These are phyloP conservation scores for Petromus typicus DNA, from an alignment of 2,113 vertebrate species.

Conservation along the genomic window DNA sequence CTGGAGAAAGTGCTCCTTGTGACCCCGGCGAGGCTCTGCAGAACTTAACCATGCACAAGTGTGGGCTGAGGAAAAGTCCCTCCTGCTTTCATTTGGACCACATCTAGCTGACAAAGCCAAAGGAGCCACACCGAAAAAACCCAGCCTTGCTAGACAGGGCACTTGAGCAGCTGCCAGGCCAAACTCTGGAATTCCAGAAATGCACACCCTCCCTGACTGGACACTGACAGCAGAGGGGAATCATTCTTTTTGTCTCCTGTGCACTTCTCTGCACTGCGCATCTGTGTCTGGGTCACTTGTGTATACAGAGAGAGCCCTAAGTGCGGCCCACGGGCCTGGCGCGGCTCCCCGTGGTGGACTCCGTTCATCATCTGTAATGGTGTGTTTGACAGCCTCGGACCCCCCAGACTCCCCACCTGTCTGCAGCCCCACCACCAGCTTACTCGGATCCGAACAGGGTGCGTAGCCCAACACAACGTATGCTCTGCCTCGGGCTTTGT, in stretches of 20 bases:
- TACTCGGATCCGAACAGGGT: neutral
- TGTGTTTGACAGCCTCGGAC: neutral
- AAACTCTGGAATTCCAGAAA: slow-evolving; percentile 47
- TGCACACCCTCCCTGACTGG: neutral
- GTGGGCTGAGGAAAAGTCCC: neutral
- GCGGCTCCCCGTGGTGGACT: neutral
- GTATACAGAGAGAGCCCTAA: neutral
- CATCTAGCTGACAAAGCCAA: slow-evolving; percentile 39
- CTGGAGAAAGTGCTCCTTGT: neutral
- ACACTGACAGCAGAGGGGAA: slow-evolving; percentile 37
- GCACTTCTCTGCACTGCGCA: slow-evolving; percentile 17
- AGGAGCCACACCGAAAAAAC: slow-evolving; percentile 4
- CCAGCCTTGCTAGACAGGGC: slow-evolving; percentile 8
- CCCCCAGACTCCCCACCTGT: slow-evolving; percentile 12
- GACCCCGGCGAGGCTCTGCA: neutral
- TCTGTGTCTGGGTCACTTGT: neutral
- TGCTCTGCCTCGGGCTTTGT: neutral
- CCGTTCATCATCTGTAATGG: neutral
- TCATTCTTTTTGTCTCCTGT: neutral
- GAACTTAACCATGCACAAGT: neutral
- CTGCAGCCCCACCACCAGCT: neutral
- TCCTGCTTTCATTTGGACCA: slow-evolving; percentile 12
- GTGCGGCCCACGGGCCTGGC: neutral
- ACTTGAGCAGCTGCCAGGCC: slow-evolving; percentile 39
- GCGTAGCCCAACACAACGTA: neutral